These are phyloP conservation scores for Meganola albula DNA, from an alignment of 2,888 invertebrate genomes.

Conservation along the genomic window DNA sequence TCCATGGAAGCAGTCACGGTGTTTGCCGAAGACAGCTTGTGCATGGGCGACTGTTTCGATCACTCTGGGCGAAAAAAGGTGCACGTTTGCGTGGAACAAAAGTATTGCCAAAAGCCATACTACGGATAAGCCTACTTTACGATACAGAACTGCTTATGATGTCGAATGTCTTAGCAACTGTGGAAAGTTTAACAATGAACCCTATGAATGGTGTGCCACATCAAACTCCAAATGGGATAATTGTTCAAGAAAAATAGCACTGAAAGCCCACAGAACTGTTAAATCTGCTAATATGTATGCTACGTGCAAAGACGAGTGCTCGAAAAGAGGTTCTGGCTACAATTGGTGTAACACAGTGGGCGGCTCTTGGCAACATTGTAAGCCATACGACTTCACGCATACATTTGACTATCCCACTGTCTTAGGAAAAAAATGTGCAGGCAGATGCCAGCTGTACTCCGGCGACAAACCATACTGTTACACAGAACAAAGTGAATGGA, in stretches of 20 bases:
- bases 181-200: not conserved
- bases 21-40: too few relatives aligned
- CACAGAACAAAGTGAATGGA: not conserved
- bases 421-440: not conserved
- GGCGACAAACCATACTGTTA: not conserved
- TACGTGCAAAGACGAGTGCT: not conserved
- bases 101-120: too few relatives aligned
- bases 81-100: too few relatives aligned
- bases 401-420: not conserved
- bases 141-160: too few relatives aligned
- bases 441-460: not conserved
- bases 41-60: too few relatives aligned
- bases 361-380: not conserved
- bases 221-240: not conserved
- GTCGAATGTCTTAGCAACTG: not conserved
- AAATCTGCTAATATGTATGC: not conserved
- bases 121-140: too few relatives aligned
- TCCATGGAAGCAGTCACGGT: too few relatives aligned
- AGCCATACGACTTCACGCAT: not conserved
- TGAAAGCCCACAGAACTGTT: not conserved
- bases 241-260: not conserved
- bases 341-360: not conserved
- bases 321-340: not conserved
- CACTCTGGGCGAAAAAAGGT: too few relatives aligned
- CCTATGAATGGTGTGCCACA: not conserved